A percentile compares a stretch with the other conserved stretches of the same genome.
phyloP scores from a whole-genome alignment of 1,140 invertebrate genomes.

The Dendrolimus kikuchii region DNA sequence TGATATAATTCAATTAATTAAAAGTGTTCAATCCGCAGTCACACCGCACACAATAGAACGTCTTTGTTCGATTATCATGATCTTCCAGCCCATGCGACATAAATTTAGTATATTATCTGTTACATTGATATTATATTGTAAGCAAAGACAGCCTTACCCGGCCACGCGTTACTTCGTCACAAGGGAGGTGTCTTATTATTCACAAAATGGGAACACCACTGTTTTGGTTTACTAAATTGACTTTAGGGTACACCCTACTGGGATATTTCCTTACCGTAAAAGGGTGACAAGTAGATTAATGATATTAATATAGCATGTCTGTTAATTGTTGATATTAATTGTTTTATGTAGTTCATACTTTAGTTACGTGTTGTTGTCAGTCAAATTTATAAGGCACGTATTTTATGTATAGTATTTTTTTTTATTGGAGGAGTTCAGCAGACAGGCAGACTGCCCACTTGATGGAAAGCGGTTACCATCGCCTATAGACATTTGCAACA shows the following conservation, averaged over 20 bases:
- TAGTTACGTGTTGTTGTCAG: too few relatives aligned
- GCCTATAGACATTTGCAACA: too few relatives aligned
- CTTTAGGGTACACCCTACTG: constrained; percentile 37
- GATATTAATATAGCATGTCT: constrained; percentile 43
- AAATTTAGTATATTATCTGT: constrained; percentile 20
- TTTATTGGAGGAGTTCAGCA: too few relatives aligned
- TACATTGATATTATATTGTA: constrained; percentile 30
- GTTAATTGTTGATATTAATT: constrained; percentile 26
- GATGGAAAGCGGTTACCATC: too few relatives aligned
- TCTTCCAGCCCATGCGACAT: constrained; percentile 16
- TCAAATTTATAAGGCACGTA: too few relatives aligned
- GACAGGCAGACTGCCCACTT: too few relatives aligned
- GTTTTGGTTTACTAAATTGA: constrained; percentile 58
- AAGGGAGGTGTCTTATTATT: constrained; percentile 59
- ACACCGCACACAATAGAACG: constrained; percentile 7
- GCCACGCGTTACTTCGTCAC: constrained; percentile 41
- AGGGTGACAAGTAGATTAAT: constrained; percentile 42
- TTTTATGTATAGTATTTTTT: too few relatives aligned
- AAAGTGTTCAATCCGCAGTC: constrained; percentile 7
- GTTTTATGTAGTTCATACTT: constrained; percentile 4
- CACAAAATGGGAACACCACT: constrained; percentile 48
- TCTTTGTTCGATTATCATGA: constrained; percentile 19
- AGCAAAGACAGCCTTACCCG: constrained; percentile 28
- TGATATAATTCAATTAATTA: neutral
- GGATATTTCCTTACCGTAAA: constrained; percentile 29